Conservation (phyloP, 1,140 invertebrate species). For the Pectinophora gossypiella region DNA sequence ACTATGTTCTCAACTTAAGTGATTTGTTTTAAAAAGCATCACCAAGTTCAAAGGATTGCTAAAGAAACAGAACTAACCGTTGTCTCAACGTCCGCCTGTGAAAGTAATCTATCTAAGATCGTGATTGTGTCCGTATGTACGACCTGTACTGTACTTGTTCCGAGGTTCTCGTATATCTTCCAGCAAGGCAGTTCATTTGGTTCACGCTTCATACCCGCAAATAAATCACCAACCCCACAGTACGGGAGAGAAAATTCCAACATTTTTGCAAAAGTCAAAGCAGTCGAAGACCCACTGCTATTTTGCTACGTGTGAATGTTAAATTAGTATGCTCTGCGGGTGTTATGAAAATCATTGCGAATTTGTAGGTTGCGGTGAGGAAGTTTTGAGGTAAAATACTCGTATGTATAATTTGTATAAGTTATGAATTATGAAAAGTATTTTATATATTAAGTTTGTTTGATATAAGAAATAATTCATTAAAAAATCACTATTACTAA, state of each 20-base stretch:
- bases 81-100: too few relatives aligned
- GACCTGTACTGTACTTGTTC: constrained; percentile 39
- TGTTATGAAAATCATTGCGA: neutral
- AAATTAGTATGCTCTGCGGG: neutral
- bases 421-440: too few relatives aligned
- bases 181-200: constrained; percentile 61
- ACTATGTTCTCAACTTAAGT: too few relatives aligned
- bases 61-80: too few relatives aligned
- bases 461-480: too few relatives aligned
- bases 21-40: too few relatives aligned
- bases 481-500: too few relatives aligned
- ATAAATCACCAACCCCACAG: constrained; percentile 59
- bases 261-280: constrained; percentile 15
- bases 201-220: constrained; percentile 69
- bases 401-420: too few relatives aligned
- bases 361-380: too few relatives aligned
- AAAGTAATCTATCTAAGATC: constrained; percentile 1
- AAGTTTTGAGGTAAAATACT: too few relatives aligned
- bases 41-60: too few relatives aligned
- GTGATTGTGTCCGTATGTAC: constrained; percentile 21
- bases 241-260: constrained; percentile 36
- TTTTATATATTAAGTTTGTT: too few relatives aligned
- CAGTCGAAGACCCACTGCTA: neutral
- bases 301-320: neutral
- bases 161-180: constrained; percentile 55